These are phyloP conservation scores for Eristalis intricaria DNA, from an alignment of 2,888 invertebrate species.

Conservation along the genomic window DNA sequence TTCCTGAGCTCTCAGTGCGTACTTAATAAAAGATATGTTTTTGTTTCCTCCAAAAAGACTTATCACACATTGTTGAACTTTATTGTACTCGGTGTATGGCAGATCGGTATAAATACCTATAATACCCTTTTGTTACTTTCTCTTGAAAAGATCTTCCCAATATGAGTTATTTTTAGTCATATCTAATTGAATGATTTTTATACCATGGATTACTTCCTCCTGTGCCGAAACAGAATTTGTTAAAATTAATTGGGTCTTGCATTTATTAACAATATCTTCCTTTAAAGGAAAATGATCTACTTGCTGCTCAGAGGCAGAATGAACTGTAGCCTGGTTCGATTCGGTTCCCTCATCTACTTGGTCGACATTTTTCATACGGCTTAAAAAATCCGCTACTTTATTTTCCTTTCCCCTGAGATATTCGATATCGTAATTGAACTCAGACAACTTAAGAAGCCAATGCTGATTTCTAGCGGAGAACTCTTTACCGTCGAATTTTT, in stretches of 20 bases:
- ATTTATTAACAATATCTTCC: conserved; percentile 14
- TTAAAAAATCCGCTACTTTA: conserved; percentile 57
- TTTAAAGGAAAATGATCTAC: conserved; percentile 39
- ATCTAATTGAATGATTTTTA: too few species aligned
- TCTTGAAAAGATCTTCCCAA: not conserved
- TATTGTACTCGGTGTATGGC: not conserved
- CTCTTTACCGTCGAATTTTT: conserved; percentile 58
- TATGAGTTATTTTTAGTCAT: too few species aligned
- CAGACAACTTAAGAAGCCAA: conserved; percentile 52
- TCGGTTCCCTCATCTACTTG: conserved; percentile 26
- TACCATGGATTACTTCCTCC: too few species aligned
- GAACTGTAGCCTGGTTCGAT: conserved; percentile 25
- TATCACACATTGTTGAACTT: not conserved
- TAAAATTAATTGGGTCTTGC: not conserved
- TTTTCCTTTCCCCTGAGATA: conserved; percentile 52
- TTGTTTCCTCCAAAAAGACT: conserved; percentile 3
- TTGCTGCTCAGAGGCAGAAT: conserved; percentile 34
- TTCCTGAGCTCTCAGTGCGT: not conserved
- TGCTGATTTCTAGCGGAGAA: conserved; percentile 40
- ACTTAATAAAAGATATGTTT: conserved; percentile 1
- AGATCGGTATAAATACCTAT: not conserved
- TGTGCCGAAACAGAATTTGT: too few species aligned
- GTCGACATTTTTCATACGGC: conserved; percentile 35
- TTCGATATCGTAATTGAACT: conserved; percentile 48
- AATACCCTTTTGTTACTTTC: not conserved